A percentile compares a stretch with the other conserved stretches of the same genome.
These are phyloP conservation scores for Eidolon dupreanum DNA, from an alignment of 2,797 vertebrate species.

Conservation along the genomic window DNA sequence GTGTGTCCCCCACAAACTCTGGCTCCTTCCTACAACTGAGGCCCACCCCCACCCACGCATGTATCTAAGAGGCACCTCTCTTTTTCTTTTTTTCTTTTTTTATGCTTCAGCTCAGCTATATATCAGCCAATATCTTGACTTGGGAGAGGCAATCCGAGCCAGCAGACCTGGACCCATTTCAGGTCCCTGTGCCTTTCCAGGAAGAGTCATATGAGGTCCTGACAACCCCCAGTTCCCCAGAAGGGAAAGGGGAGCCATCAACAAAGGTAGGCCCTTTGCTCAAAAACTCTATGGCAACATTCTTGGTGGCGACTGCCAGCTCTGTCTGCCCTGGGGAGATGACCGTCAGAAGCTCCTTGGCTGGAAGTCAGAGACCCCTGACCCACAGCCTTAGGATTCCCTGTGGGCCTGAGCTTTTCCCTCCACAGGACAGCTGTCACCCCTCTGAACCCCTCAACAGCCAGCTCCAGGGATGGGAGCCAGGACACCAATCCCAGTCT, in stretches of 20 bases:
- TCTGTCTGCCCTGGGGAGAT: not conserved
- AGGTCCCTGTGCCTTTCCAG: not conserved
- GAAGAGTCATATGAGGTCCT: not conserved
- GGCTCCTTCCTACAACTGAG: not conserved
- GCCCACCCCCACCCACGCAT: not conserved
- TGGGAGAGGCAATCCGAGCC: not conserved
- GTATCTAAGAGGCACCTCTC: not conserved
- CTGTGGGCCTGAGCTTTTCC: not conserved
- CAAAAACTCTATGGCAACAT: not conserved
- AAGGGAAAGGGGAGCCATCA: not conserved
- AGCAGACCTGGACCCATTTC: not conserved
- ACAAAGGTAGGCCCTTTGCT: not conserved
- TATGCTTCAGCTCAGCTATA: not conserved
- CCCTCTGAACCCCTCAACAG: not conserved
- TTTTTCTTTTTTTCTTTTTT: not conserved
- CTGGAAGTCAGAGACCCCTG: not conserved
- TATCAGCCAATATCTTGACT: not conserved
- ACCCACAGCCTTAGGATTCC: not conserved
- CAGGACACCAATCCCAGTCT: not conserved
- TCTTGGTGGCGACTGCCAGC: no score
- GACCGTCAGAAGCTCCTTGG: not conserved
- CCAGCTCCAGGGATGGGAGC: not conserved
- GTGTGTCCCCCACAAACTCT: not conserved
- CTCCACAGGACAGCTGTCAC: not conserved
- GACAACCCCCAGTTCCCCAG: not conserved